Evolutionary conservation across 2,888 invertebrate genomes (phyloP).

Genomic region (Eupelmus urozonus): DNA sequence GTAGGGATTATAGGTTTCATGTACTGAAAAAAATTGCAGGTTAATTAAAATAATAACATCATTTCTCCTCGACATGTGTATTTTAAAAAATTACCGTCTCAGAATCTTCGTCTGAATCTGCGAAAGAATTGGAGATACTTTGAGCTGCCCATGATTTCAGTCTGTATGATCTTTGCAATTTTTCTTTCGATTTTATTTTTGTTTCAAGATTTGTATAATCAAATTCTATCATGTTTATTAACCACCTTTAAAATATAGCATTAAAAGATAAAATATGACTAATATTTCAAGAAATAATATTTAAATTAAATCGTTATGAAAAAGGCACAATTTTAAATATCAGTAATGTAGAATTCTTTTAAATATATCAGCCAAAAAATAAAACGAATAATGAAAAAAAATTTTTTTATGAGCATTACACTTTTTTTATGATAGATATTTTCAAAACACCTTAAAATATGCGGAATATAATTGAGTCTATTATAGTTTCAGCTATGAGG

Average conservation of each 20-base stretch:
- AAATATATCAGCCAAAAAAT: too few species aligned
- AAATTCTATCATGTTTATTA: conserved; percentile 70
- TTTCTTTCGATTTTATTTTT: background rate
- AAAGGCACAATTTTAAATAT: too few species aligned
- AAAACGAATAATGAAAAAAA: too few species aligned
- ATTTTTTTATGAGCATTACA: too few species aligned
- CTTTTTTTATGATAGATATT: too few species aligned
- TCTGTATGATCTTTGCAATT: conserved; percentile 1
- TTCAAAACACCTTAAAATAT: too few species aligned
- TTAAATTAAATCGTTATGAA: too few species aligned
- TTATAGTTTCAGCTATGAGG: too few species aligned
- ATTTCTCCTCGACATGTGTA: background rate
- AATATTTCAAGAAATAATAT: too few species aligned
- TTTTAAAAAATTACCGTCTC: conserved; percentile 33
- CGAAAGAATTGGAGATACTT: conserved; percentile 31
- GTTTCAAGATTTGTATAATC: conserved; percentile 69
- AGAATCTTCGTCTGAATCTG: conserved; percentile 50
- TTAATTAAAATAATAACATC: background rate
- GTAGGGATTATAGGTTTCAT: conserved; percentile 46
- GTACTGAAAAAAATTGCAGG: conserved; percentile 40
- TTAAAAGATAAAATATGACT: too few species aligned
- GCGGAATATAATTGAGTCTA: too few species aligned
- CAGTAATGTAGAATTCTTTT: too few species aligned
- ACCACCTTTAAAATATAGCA: conserved; percentile 71
- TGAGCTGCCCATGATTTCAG: conserved; percentile 46